Conservation (phyloP, 2,797 vertebrate genomes). For the Acanthiza pusilla region DNA sequence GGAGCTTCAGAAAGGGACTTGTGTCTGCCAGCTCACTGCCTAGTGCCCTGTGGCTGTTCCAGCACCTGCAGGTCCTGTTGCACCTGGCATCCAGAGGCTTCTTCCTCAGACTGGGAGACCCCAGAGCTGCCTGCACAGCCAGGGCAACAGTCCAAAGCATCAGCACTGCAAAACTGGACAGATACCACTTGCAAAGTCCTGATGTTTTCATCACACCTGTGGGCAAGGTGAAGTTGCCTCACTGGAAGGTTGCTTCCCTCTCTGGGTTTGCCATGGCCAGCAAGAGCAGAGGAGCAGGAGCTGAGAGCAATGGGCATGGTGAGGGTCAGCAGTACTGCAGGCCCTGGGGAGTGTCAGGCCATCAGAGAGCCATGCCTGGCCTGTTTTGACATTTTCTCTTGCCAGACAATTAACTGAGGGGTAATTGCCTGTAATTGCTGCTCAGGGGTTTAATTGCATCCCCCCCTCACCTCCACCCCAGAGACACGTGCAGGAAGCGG, state of each 20-base stretch:
- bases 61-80: neutral
- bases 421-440: conserved; percentile 54
- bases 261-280: neutral
- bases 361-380: neutral
- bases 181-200: neutral
- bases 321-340: neutral
- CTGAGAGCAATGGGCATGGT: neutral
- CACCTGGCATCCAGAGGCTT: neutral
- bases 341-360: neutral
- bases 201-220: neutral
- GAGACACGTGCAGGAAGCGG: conserved; percentile 27
- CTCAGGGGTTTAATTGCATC: conserved; percentile 24
- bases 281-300: neutral
- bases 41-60: neutral
- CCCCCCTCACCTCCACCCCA: neutral
- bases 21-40: neutral
- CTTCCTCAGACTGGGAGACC: neutral
- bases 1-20: neutral
- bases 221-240: neutral
- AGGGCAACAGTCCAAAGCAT: neutral
- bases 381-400: conserved; percentile 54
- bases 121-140: neutral
- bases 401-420: conserved; percentile 44
- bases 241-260: neutral
- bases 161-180: neutral